Base-by-base conservation (phyloP, 64 coral and sea anemone genomes). In the Pocillopora damicornis region DNA sequence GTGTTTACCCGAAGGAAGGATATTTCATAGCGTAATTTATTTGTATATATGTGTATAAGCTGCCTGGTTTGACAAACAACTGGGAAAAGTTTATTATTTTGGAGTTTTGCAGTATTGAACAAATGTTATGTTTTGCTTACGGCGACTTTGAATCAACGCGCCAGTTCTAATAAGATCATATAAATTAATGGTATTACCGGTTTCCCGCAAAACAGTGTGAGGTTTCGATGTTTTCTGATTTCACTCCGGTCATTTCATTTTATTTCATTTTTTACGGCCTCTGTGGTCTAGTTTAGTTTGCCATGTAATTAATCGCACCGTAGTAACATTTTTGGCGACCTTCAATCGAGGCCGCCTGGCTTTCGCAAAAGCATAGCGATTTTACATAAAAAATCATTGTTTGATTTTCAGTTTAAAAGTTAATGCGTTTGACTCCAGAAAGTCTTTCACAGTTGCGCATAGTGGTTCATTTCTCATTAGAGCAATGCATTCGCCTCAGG, bases 61-160 rank as follows among this genome's bases (percentile, higher is more conserved):
- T 81, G 30, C 59, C 64, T 85, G 65, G 5, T 73, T 72, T 66
- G 65, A 66, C 72, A 85, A 85, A 85, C 42, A 71, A 85, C 42
- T 36, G 34, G 18, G 34, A 67, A 65, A 42, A 83, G 80, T 83
- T 83, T 15, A 83, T 66, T 83, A 83, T 45, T 38, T 67, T 64
- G 4, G 13, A 62, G 61, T 83, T 57, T 85, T 22, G 35, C 36
- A 16, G 65, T 58, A 66, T 73, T 58, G 4, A 37, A 85, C 36
- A 25, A 72, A 85, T 26, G 45, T 18, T 42, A 51, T 85, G 37
- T 57, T 22, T 45, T 78, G 18, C 30, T 79, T 79, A 34, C 77
- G 77, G 77, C 77, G 57, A 12, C 37, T 72, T 85, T 72, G 63
- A 58, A 37, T 72, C 65, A 73, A 45, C 26, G 37, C 16, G 25